Base-by-base conservation (phyloP, 2,888 invertebrate species). In the Oscheius myriophilus region DNA sequence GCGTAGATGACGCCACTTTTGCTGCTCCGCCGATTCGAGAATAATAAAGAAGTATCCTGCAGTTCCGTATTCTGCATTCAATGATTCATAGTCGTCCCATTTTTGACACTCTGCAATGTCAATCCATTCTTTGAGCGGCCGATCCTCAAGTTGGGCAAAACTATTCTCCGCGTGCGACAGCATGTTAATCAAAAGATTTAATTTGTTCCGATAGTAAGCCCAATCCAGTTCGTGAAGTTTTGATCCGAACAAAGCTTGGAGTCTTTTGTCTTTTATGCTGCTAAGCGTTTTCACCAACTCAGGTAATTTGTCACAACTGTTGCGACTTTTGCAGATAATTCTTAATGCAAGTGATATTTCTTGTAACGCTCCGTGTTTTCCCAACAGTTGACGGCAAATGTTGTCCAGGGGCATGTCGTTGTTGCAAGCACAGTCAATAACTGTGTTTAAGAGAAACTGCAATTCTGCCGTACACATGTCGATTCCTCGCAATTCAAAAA, bases 91-190 rank as follows among this genome's bases (percentile, higher is more conserved):
- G 21, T 25, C 25, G 11, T 64, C 51, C 64, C 64, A 64, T 49
- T 42, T 64, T 25, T 64, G 64, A 7, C 64, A 64, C 25, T 53
- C 33, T 21, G 64, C 64, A 7, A 64, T 52, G 41, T 64, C 42
- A 11, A 64, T 26, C 64, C 64, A 64, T 51, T 64, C 64, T 11
- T 43, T 4, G 1, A 64, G 23, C 0, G 25, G 26, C 53, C 51
- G 23, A 0, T 49, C 33, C 1, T 43, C 64, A 33, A 64, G 41
- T 26, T 64, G 46, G 9, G 39, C 64, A 6, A 64, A 51, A 33
- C 64, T 18, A 1, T 64, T 52, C 11, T 64, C 54, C 0, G 64
- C 64, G 39, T 64, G 64, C 0, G 52, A n/a, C 1, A 64, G 25
- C 64, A 64, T 64, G 7, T 64, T 52, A 1, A 64, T n/a, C 23